Percentiles rank a stretch among this genome's conserved stretches.
Evolutionary conservation across 2,113 vertebrate species (phyloP).

Genomic region (Nycticebus coucang): DNA sequence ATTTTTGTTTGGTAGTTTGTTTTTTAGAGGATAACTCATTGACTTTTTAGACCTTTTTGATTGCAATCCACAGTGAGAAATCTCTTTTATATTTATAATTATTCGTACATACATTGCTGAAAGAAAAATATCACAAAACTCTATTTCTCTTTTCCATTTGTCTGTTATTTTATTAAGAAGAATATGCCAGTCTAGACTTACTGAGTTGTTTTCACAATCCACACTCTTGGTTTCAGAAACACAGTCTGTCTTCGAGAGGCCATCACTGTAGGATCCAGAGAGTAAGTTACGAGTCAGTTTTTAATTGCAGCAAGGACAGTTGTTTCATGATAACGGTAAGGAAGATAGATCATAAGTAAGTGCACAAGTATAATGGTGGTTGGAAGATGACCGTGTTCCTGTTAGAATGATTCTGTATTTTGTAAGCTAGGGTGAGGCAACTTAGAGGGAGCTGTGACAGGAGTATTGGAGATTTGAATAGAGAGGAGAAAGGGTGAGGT

Average conservation of each 20-base stretch:
- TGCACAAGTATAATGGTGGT: neutral
- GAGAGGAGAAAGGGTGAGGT: neutral
- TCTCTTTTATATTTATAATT: neutral
- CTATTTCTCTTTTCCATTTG: neutral
- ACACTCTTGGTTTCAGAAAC: neutral
- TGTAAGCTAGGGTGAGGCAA: neutral
- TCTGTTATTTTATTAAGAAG: constrained; percentile 2
- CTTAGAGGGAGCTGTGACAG: neutral
- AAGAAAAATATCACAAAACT: neutral
- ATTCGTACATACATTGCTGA: neutral
- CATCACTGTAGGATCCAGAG: neutral
- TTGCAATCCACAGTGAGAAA: neutral
- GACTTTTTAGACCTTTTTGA: neutral
- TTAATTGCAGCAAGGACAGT: neutral
- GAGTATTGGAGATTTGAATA: neutral
- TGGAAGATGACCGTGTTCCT: neutral
- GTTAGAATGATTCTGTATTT: neutral
- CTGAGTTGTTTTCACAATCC: neutral
- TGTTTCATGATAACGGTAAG: neutral
- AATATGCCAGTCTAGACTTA: neutral
- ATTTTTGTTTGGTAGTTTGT: neutral
- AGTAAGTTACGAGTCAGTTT: neutral
- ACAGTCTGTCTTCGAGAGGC: neutral
- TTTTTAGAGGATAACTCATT: neutral
- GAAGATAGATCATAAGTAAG: neutral